These are phyloP conservation scores for Onchidella celtica DNA, from an alignment of 2,888 invertebrate species.

Conservation along the genomic window DNA sequence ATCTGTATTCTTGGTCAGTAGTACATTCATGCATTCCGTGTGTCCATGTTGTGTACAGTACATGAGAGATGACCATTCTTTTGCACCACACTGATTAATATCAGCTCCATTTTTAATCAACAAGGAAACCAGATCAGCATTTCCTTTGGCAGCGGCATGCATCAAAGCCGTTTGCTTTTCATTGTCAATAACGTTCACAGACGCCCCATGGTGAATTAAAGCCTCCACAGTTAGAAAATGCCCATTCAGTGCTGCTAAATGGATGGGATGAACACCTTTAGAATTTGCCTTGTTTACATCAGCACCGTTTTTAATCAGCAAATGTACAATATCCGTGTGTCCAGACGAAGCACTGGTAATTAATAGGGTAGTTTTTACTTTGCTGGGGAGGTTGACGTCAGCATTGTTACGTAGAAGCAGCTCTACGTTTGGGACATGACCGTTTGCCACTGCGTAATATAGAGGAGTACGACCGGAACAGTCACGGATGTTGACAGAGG, in stretches of 20 bases:
- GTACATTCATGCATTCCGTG: constrained; percentile 10
- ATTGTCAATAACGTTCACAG: constrained; percentile 31
- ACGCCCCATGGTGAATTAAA: constrained; percentile 13
- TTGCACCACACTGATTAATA: not conserved
- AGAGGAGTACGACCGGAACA: constrained; percentile 27
- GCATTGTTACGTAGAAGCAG: not conserved
- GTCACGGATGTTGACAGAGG: constrained; percentile 11
- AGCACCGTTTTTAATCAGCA: not conserved
- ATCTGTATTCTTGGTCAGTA: constrained; percentile 15
- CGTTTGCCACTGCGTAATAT: constrained; percentile 16
- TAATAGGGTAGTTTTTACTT: not conserved
- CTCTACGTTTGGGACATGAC: constrained; percentile 7
- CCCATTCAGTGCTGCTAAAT: constrained; percentile 30
- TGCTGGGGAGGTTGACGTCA: constrained; percentile 13
- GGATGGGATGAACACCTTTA: constrained; percentile 30
- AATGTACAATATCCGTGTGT: not conserved
- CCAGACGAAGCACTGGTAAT: not conserved
- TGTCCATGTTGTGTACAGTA: constrained; percentile 25
- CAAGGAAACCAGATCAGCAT: constrained; percentile 11
- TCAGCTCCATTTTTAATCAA: constrained; percentile 15
- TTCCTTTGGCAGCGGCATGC: constrained; percentile 27
- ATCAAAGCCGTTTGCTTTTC: constrained; percentile 36
- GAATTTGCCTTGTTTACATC: not conserved
- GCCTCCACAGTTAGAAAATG: constrained; percentile 21
- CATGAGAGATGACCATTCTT: constrained; percentile 38